These are phyloP conservation scores for Euthynnus affinis DNA, from an alignment of 2,797 vertebrate genomes.

Conservation along the genomic window DNA sequence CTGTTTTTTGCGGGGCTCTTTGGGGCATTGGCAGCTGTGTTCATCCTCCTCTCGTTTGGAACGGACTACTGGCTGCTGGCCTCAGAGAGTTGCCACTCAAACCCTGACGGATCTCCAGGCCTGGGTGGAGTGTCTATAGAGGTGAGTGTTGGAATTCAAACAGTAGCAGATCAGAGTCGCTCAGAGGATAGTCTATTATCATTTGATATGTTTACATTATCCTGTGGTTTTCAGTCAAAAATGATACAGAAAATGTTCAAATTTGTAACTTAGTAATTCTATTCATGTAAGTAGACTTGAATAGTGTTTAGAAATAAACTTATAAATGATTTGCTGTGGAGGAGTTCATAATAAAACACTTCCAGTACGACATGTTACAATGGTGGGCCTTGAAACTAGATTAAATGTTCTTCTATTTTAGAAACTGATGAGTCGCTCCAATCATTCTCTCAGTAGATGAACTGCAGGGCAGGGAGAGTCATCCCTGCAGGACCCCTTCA, in stretches of 20 bases:
- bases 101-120: slow-evolving; percentile 14
- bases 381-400: slow-evolving; percentile 5
- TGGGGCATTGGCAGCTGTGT: slow-evolving; percentile 91
- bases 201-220: neutral
- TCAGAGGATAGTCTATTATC: neutral
- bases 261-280: neutral
- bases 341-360: neutral
- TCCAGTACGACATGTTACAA: neutral
- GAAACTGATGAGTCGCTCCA: slow-evolving; percentile 45
- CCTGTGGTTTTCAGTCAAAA: neutral
- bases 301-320: neutral
- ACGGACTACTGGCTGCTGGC: slow-evolving; percentile 98
- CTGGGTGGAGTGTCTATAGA: slow-evolving; percentile 24
- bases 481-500: slow-evolving; percentile 38
- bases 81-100: slow-evolving; percentile 87
- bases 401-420: slow-evolving; percentile 31
- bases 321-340: neutral
- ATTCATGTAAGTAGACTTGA: neutral
- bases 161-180: slow-evolving; percentile 8
- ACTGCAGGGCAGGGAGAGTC: slow-evolving; percentile 29
- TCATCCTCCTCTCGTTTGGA: slow-evolving; percentile 95
- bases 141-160: slow-evolving; percentile 62
- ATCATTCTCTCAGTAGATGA: slow-evolving; percentile 50
- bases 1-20: slow-evolving; percentile 97
- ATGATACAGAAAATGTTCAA: neutral